Evolutionary conservation across 2,113 vertebrate genomes (phyloP).

Genomic region (Scomber scombrus): DNA sequence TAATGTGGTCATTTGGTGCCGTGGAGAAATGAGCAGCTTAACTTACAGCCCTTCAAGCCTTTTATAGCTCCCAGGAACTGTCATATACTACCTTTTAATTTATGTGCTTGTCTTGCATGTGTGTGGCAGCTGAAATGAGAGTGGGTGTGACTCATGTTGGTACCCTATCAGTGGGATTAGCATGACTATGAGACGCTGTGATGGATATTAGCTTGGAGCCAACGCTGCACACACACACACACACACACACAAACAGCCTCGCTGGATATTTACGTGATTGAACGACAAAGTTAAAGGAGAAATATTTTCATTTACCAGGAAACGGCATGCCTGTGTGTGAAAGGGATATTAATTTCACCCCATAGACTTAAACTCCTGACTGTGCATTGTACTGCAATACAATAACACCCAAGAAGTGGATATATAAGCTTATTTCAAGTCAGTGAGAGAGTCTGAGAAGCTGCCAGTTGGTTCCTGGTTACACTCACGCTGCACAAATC

Average conservation of each 20-base stretch:
- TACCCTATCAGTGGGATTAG: constrained; percentile 47
- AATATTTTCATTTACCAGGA: constrained; percentile 30
- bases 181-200: constrained; percentile 8
- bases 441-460: constrained; percentile 10
- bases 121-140: constrained; percentile 32
- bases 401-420: background rate
- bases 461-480: constrained; percentile 33
- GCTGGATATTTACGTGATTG: constrained; percentile 28
- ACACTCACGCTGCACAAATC: constrained; percentile 12
- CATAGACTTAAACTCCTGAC: background rate
- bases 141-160: constrained; percentile 42
- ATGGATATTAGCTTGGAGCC: constrained; percentile 31
- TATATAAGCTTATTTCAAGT: constrained; percentile 12
- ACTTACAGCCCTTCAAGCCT: background rate
- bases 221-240: background rate
- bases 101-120: background rate
- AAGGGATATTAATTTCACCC: constrained; percentile 16
- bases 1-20: constrained; percentile 6
- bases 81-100: constrained; percentile 20
- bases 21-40: constrained; percentile 3
- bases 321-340: constrained; percentile 14
- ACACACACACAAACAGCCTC: background rate
- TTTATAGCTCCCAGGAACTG: constrained; percentile 27
- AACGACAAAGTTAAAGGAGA: constrained; percentile 42
- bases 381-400: background rate